Conservation (phyloP, 2,888 invertebrate genomes). For the Electrophaes corylata region DNA sequence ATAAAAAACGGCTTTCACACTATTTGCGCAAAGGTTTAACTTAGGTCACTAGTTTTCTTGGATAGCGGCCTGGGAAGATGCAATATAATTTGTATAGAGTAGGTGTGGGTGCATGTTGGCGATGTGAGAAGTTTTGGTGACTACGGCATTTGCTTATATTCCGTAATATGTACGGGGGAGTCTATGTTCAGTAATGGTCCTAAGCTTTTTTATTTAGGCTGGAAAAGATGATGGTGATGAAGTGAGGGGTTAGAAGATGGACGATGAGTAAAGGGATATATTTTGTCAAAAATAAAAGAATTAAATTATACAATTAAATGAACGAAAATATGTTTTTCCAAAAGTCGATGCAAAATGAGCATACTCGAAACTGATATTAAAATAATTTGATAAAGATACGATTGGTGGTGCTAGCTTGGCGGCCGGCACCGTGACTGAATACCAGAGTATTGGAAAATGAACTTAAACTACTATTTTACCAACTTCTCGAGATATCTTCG, state of each 20-base stretch:
- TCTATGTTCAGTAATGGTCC: too few species aligned
- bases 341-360: not conserved
- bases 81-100: too few species aligned
- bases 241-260: not conserved
- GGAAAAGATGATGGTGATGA: too few species aligned
- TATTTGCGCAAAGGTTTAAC: too few species aligned
- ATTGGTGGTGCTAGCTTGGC: not conserved
- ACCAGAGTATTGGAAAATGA: not conserved
- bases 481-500: not conserved
- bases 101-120: too few species aligned
- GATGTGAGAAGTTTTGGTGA: too few species aligned
- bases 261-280: not conserved
- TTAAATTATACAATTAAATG: not conserved
- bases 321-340: too few species aligned
- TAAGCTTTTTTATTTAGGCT: not conserved
- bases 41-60: too few species aligned
- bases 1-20: too few species aligned
- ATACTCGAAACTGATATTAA: not conserved
- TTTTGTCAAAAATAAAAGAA: not conserved
- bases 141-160: too few species aligned
- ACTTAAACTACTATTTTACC: not conserved
- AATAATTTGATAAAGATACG: not conserved
- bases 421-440: not conserved
- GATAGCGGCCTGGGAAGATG: too few species aligned
- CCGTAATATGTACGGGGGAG: too few species aligned